phyloP scores from a whole-genome alignment of 2,113 vertebrate species.

The Phainopepla nitens region DNA sequence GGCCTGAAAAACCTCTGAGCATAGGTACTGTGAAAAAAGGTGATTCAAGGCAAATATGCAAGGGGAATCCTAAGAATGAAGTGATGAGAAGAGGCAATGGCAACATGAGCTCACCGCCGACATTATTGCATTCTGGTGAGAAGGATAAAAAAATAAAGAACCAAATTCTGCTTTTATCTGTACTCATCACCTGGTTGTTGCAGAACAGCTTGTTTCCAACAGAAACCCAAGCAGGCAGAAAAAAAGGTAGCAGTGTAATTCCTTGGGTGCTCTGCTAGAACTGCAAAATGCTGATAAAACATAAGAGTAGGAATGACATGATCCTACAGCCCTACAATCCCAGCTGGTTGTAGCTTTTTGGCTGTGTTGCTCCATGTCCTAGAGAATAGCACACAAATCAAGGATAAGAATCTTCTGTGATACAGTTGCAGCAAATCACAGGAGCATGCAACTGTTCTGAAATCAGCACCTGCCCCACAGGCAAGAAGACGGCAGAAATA shows the following conservation, averaged over 20 bases:
- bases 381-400: background rate
- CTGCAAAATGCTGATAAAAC: background rate
- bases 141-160: background rate
- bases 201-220: background rate
- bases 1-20: background rate
- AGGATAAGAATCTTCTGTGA: background rate
- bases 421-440: background rate
- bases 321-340: background rate
- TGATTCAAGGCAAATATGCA: background rate
- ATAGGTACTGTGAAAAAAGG: background rate
- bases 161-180: background rate
- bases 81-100: background rate
- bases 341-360: background rate
- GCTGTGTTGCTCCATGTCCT: background rate
- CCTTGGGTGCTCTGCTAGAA: background rate
- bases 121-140: background rate
- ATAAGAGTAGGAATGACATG: rapidly evolving
- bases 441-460: background rate
- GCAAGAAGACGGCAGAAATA: background rate
- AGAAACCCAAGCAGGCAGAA: background rate
- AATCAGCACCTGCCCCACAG: background rate
- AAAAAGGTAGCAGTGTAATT: background rate
- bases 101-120: background rate
- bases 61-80: background rate
- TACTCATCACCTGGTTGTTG: background rate